Base-by-base conservation (phyloP, 2,797 vertebrate species). In the Notolepis coatsorum region DNA sequence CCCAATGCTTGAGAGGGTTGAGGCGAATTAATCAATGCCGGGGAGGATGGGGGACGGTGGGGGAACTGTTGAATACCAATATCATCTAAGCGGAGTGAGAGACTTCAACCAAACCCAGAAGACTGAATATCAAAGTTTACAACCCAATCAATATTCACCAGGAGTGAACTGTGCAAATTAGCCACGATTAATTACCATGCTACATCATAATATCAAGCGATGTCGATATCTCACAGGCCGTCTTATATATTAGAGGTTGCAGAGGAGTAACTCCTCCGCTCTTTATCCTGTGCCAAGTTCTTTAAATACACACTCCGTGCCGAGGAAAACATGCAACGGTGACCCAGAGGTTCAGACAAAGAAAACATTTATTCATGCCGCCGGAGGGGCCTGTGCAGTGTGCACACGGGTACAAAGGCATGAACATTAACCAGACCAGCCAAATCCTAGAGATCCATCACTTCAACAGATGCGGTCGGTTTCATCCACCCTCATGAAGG, bases 281-380 rank as follows among this genome's bases (percentile, higher is more conserved):
- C 55, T 70, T 73, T 23, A 58, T 62, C 46, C 18, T 27, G 25
- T 65, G 61, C 68, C 64, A 77, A 51, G 48, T 59, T 57, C 45
- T 78, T 31, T 65, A 65, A 75, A 67, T 73, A 71, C 47, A 35
- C 23, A 21, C 47, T 67, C 50, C 35, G 15, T 58, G 21, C 39
- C 15, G 31, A 31, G 61, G 31, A 28, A 61, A 73, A 23, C 20
- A 31, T 15, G 20, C 18, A 21, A 15, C n/a, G 17, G 10, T 68
- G 37, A 63, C 31, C 69, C 57, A 21, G 17, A 48, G 55, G 54
- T 30, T 49, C 24, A 17, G 38, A 38, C 30, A 41, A 64, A 60
- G 27, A 68, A 50, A 73, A 61, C 65, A 52, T 30, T 30, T 27
- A 31, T 55, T 13, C 23, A 24, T 9, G 13, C 27, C 12, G 20